Base-by-base conservation (phyloP, 2,888 invertebrate genomes). In the Caenorhabditis zanzibari region DNA sequence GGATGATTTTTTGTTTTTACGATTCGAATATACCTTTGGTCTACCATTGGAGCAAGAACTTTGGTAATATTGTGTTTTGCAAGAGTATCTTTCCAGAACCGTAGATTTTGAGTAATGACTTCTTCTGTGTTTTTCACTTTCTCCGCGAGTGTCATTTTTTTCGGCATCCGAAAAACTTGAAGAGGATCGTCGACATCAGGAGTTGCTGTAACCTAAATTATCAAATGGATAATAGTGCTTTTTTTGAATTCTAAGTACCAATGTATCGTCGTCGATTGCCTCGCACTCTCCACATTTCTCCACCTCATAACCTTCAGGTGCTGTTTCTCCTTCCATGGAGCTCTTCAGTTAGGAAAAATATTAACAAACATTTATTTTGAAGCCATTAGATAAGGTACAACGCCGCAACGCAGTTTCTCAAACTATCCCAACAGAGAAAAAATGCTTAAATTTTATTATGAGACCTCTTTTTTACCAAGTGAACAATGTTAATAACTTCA, bases 11-110 rank as follows among this genome's bases (percentile, higher is more conserved):
- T 24, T 26, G 28, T 64, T 54, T n/a, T 14, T 4, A 9, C 9
- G 26, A 24, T 2, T 16, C 26, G n/a, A n/a, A n/a, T 5, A n/a
- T 3, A 80, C 90, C 90, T 90, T 76, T 92, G 92, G 86, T 92
- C 92, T 32, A 92, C 92, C 92, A 92, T 92, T 10, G 92, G 92
- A 28, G 92, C 92, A 1, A 91, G 87, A 12, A 92, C 86, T 54
- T 90, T 88, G 22, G 88, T 89, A 59, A 91, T 88, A 22, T 74
- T 61, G 32, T 81, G 54, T 12, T 84, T 81, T 47, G 59, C 26
- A 6, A 91, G 74, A 26, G 68, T 77, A 12, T 82, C 76, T 58
- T 16, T 81, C 91, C 91, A 91, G 71, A 88, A 91, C n/a, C 47
- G 19, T 14, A 79, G 69, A 69, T 85, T 85, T 22, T 61, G 68